Conservation (phyloP, 2,888 invertebrate genomes). For the Eurytoma adleriae region DNA sequence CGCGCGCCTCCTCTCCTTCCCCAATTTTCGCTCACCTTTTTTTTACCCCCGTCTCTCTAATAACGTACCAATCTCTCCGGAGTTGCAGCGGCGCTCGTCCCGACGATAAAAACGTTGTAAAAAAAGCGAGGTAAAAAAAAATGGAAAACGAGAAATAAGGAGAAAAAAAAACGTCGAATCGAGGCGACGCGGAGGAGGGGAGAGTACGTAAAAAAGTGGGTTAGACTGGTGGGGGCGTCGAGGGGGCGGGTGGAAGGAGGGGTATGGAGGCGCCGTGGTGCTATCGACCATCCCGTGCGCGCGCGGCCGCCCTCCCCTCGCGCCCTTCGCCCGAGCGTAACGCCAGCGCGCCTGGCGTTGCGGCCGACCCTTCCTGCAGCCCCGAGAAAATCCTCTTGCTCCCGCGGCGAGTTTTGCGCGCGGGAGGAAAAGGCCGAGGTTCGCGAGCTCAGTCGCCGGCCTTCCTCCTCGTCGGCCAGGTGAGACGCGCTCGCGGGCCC, state of each 20-base stretch:
- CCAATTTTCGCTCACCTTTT: background rate
- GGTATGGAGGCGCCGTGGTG: constrained; percentile 34
- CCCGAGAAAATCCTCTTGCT: constrained; percentile 1
- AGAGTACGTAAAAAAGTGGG: constrained; percentile 43
- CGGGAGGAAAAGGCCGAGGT: background rate
- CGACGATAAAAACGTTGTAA: background rate
- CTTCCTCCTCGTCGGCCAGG: constrained; percentile 2
- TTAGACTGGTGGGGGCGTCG: constrained; percentile 26
- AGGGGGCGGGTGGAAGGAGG: background rate
- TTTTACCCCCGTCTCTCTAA: background rate
- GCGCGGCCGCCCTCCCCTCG: constrained; percentile 57
- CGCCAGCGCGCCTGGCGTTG: background rate
- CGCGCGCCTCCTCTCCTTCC: background rate
- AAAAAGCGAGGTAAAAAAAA: background rate
- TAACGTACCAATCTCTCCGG: background rate
- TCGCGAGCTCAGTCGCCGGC: background rate
- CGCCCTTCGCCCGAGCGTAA: constrained; percentile 52
- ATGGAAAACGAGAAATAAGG: background rate
- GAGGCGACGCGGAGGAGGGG: background rate
- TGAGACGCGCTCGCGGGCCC: background rate
- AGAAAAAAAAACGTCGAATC: background rate
- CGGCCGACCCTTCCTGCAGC: background rate
- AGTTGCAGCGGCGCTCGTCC: background rate
- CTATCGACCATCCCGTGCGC: constrained; percentile 65
- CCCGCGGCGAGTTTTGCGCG: background rate